Evolutionary conservation across 2,113 vertebrate species (phyloP).

Genomic region (Zapus hudsonius): DNA sequence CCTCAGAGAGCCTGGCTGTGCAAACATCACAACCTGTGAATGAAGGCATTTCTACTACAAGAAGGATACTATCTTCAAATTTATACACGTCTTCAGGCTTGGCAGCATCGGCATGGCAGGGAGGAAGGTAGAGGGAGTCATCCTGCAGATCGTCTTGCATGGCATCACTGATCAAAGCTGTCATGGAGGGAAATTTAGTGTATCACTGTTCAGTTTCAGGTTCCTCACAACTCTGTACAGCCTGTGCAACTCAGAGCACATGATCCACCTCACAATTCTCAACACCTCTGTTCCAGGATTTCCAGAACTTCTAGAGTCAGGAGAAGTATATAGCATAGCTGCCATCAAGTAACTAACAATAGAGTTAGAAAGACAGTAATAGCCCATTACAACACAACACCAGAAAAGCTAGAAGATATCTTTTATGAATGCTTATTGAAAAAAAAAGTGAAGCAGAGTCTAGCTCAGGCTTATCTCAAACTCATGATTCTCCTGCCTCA

Average conservation of each 20-base stretch:
- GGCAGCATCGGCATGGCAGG: conserved; percentile 86
- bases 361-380: background rate
- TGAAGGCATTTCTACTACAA: conserved; percentile 70
- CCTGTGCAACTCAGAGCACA: background rate
- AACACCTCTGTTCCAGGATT: background rate
- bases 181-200: background rate
- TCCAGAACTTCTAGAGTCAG: background rate
- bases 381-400: background rate
- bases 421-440: background rate
- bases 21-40: background rate
- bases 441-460: too few species aligned
- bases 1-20: background rate
- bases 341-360: background rate
- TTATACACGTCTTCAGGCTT: conserved; percentile 90
- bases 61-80: conserved; percentile 95
- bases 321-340: background rate
- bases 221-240: background rate
- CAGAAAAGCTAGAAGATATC: background rate
- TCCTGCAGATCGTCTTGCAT: conserved; percentile 81
- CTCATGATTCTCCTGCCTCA: too few species aligned
- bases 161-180: conserved; percentile 91
- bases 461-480: background rate
- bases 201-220: background rate
- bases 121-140: conserved; percentile 88
- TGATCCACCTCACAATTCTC: background rate